Percentiles rank a stretch among this genome's conserved stretches.
These are phyloP conservation scores for Atherinomorus stipes DNA, from an alignment of 2,113 vertebrate species.

Conservation along the genomic window DNA sequence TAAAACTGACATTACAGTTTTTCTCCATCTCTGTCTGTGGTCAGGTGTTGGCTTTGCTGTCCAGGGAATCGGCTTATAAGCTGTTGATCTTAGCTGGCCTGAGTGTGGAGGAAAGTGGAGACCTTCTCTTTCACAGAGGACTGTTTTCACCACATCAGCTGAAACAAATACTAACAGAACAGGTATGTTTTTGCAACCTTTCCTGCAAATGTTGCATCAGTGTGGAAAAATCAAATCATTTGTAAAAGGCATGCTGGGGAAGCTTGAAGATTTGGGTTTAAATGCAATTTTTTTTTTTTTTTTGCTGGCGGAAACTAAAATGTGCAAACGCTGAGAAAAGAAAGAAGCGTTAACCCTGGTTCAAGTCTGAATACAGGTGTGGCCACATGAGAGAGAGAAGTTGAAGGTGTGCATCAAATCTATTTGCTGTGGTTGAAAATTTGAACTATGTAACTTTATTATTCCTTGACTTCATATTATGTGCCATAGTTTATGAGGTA, in stretches of 20 bases:
- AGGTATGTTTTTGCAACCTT: conserved; percentile 77
- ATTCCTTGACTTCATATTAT: neutral
- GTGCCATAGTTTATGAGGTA: neutral
- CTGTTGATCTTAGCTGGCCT: conserved; percentile 91
- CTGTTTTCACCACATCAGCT: conserved; percentile 90
- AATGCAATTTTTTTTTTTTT: too few species aligned
- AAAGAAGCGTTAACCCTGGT: neutral
- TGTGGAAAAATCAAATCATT: neutral
- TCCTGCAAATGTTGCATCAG: neutral
- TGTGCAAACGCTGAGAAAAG: neutral
- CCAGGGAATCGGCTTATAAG: conserved; percentile 88
- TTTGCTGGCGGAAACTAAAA: neutral
- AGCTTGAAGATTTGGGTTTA: neutral
- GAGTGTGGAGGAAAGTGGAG: conserved; percentile 90
- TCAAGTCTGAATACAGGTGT: neutral
- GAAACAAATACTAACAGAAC: conserved; percentile 88
- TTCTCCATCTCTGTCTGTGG: conserved; percentile 1
- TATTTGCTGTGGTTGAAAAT: too few species aligned
- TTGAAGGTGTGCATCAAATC: neutral
- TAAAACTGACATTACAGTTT: neutral
- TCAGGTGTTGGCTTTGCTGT: conserved; percentile 90
- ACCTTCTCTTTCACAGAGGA: conserved; percentile 90
- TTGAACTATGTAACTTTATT: neutral
- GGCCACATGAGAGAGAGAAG: neutral
- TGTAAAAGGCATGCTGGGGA: neutral